phyloP scores from a whole-genome alignment of 2,888 invertebrate genomes.

The Hypolimnas misippus region DNA sequence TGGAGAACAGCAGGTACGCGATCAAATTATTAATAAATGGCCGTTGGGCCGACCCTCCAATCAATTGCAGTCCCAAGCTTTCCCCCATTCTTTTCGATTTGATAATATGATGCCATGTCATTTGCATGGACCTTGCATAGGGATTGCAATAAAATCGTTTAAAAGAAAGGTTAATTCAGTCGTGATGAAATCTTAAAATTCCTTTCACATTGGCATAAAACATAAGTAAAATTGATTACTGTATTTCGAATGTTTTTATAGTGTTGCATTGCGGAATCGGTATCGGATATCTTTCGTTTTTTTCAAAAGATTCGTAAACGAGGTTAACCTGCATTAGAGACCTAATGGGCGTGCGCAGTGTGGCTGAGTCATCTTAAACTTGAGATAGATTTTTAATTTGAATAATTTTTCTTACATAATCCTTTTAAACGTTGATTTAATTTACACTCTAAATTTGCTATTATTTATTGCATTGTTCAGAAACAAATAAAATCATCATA shows the following conservation, averaged over 20 bases:
- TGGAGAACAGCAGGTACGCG: constrained; percentile 83
- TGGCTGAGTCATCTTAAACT: constrained; percentile 9
- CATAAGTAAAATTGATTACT: constrained; percentile 12
- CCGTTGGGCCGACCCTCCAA: constrained; percentile 25
- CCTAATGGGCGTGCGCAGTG: constrained; percentile 65
- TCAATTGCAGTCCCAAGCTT: constrained; percentile 17
- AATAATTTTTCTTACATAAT: constrained; percentile 8
- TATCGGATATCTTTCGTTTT: constrained; percentile 1
- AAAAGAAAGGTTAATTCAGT: constrained; percentile 15
- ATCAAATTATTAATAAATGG: constrained; percentile 36
- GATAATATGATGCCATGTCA: background rate
- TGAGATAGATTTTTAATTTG: constrained; percentile 3
- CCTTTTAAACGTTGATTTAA: background rate
- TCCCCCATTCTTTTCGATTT: constrained; percentile 17
- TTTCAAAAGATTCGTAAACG: background rate
- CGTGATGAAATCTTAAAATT: constrained; percentile 47
- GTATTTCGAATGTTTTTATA: constrained; percentile 15
- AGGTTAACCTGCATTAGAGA: constrained; percentile 17
- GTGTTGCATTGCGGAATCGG: constrained; percentile 5
- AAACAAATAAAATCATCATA: too few relatives aligned
- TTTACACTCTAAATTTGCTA: background rate
- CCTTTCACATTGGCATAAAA: constrained; percentile 50
- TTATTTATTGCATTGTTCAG: too few relatives aligned
- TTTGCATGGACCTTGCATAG: background rate
- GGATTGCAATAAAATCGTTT: background rate